Evolutionary conservation across 1,140 invertebrate genomes (phyloP).

Genomic region (Meloidogyne floridensis): DNA sequence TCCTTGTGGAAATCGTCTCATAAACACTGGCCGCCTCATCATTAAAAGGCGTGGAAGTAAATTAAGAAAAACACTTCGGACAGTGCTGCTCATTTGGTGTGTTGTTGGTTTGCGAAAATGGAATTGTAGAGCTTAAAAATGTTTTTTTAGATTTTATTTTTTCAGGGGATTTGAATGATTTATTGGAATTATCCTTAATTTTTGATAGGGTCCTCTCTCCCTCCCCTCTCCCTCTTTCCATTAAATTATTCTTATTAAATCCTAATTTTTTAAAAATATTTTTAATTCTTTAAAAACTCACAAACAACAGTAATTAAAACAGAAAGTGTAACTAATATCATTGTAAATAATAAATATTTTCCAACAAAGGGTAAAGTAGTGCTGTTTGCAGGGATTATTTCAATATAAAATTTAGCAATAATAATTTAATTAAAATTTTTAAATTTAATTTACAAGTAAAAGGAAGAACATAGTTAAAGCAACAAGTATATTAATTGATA

Average conservation of each 20-base stretch:
- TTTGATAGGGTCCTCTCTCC: no score
- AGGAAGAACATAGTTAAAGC: constrained; percentile 99
- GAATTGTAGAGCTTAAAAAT: constrained; percentile 85
- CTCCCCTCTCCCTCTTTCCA: no score
- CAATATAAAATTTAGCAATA: constrained; percentile 81
- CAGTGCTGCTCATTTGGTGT: constrained; percentile 88
- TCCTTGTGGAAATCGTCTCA: constrained; percentile 1
- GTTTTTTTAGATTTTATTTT: not conserved
- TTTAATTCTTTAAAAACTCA: constrained; percentile 75
- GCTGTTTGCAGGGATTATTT: constrained; percentile 97
- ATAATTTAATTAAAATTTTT: constrained; percentile 74
- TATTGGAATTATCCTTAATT: not conserved
- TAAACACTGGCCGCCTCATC: constrained; percentile 66
- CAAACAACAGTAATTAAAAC: constrained; percentile 93
- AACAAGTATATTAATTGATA: constrained; percentile 97
- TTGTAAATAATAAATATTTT: constrained; percentile 98
- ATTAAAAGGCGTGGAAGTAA: constrained; percentile 76
- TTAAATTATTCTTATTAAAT: constrained; percentile 7
- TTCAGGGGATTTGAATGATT: no score
- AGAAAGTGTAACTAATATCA: constrained; percentile 96
- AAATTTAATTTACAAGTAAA: constrained; percentile 73
- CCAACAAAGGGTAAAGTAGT: constrained; percentile 89
- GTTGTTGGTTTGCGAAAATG: constrained; percentile 94
- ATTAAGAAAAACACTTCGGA: constrained; percentile 83
- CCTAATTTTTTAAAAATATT: constrained; percentile 14